phyloP scores from a whole-genome alignment of 2,797 vertebrate species.

The Phrynocephalus vlangalii region DNA sequence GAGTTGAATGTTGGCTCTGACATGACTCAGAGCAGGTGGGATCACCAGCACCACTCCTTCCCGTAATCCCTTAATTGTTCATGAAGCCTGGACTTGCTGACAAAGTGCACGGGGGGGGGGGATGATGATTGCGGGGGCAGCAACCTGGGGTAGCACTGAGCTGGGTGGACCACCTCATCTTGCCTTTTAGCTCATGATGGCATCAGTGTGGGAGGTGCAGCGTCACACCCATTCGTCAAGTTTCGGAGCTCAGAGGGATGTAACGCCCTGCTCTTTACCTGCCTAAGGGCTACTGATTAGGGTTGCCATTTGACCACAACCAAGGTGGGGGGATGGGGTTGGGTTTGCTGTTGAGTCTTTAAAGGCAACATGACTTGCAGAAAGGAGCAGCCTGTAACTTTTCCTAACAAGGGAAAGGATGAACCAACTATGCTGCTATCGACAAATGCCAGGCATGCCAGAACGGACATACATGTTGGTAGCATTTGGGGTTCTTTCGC shows the following conservation, averaged over 20 bases:
- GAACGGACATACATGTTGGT: neutral
- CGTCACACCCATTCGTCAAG: neutral
- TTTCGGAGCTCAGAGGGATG: neutral
- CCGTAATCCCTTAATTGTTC: slow-evolving; percentile 44
- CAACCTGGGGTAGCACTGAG: neutral
- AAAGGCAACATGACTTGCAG: neutral
- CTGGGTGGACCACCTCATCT: neutral
- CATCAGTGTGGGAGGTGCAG: too few species aligned
- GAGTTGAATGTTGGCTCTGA: neutral
- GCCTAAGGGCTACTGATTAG: neutral
- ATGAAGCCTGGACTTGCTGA: slow-evolving; percentile 34
- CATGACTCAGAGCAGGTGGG: slow-evolving; percentile 36
- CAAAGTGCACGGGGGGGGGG: neutral
- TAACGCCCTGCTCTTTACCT: neutral
- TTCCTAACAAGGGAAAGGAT: neutral
- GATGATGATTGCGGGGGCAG: neutral
- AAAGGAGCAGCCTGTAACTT: neutral
- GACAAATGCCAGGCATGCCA: too few species aligned
- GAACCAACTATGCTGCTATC: neutral
- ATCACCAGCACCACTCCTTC: neutral
- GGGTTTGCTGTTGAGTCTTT: neutral
- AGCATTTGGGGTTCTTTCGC: neutral
- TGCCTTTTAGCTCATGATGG: neutral
- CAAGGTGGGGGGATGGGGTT: too few species aligned
- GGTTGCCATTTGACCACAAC: neutral